Evolutionary conservation across 2,113 vertebrate genomes (phyloP).

Genomic region (Dipodomys merriami): DNA sequence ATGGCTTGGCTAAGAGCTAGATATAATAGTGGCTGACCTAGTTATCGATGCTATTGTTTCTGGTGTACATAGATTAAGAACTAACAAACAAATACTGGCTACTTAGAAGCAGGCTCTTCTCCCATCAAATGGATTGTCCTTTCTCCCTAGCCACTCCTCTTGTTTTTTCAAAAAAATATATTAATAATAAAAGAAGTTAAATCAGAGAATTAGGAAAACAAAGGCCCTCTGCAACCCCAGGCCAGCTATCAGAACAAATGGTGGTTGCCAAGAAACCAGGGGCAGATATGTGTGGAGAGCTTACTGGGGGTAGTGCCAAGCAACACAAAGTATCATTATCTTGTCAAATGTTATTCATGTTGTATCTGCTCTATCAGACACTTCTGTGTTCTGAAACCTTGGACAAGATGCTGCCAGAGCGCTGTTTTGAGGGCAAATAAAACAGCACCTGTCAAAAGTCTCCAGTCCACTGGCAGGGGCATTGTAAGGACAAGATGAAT

Average conservation of each 20-base stretch:
- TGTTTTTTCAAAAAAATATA: neutral
- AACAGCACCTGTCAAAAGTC: slow-evolving; percentile 49
- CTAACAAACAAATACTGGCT: neutral
- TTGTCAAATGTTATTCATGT: slow-evolving; percentile 56
- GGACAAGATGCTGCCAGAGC: slow-evolving; percentile 35
- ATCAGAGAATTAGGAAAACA: slow-evolving; percentile 42
- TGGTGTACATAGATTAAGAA: neutral
- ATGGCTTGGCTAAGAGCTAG: neutral
- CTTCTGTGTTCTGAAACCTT: slow-evolving; percentile 58
- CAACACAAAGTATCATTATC: slow-evolving; percentile 57
- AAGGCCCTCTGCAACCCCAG: slow-evolving; percentile 12
- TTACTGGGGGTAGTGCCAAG: slow-evolving; percentile 35
- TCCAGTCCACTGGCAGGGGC: neutral
- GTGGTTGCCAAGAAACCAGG: slow-evolving; percentile 46
- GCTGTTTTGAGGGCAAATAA: slow-evolving; percentile 52
- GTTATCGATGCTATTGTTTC: neutral
- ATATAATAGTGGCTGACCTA: neutral
- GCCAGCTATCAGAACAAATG: neutral
- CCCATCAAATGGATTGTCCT: neutral
- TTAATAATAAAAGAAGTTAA: neutral
- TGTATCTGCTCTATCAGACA: slow-evolving; percentile 59
- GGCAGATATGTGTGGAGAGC: neutral
- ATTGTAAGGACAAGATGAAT: slow-evolving; percentile 6
- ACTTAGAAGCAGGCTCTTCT: slow-evolving; percentile 23
- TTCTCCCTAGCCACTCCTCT: neutral